Evolutionary conservation across 2,113 vertebrate species (phyloP).

Genomic region (Hippoglossus stenolepis): DNA sequence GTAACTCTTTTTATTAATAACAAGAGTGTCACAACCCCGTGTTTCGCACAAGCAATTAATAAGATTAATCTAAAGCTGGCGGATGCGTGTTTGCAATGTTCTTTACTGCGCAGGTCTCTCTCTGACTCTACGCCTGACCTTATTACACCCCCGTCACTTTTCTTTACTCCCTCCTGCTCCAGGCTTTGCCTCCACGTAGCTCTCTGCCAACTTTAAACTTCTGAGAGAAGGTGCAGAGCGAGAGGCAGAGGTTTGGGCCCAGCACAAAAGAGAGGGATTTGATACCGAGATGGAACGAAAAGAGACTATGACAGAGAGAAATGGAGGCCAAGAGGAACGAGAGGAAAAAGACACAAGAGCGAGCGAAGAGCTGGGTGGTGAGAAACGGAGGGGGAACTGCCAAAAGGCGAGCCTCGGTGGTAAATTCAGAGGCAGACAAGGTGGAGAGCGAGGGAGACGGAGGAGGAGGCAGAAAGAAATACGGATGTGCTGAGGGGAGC

Average conservation of each 20-base stretch:
- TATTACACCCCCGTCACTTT: background rate
- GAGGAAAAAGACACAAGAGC: slow-evolving; percentile 19
- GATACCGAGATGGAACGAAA: slow-evolving; percentile 50
- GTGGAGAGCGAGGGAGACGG: slow-evolving; percentile 49
- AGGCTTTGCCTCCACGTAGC: background rate
- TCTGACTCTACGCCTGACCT: slow-evolving; percentile 9
- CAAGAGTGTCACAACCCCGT: slow-evolving; percentile 76
- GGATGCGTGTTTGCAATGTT: slow-evolving; percentile 38
- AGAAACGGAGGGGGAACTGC: slow-evolving; percentile 44
- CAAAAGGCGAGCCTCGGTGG: slow-evolving; percentile 62
- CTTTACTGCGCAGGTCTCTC: slow-evolving; percentile 25
- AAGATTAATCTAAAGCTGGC: slow-evolving; percentile 61
- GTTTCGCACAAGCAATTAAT: slow-evolving; percentile 65
- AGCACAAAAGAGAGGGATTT: slow-evolving; percentile 58
- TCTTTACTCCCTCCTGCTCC: background rate
- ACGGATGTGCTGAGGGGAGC: slow-evolving; percentile 64
- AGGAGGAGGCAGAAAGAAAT: slow-evolving; percentile 50
- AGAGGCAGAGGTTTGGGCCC: slow-evolving; percentile 29
- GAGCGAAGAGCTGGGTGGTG: slow-evolving; percentile 20
- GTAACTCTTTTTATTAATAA: slow-evolving; percentile 77
- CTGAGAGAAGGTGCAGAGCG: slow-evolving; percentile 35
- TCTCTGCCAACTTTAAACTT: slow-evolving; percentile 45
- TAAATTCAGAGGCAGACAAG: slow-evolving; percentile 63
- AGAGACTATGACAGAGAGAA: slow-evolving; percentile 44
- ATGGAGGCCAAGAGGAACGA: slow-evolving; percentile 42